Percentiles rank a stretch among this genome's conserved stretches.
These are phyloP conservation scores for Mylabris sibirica DNA, from an alignment of 2,888 invertebrate genomes.

Conservation along the genomic window DNA sequence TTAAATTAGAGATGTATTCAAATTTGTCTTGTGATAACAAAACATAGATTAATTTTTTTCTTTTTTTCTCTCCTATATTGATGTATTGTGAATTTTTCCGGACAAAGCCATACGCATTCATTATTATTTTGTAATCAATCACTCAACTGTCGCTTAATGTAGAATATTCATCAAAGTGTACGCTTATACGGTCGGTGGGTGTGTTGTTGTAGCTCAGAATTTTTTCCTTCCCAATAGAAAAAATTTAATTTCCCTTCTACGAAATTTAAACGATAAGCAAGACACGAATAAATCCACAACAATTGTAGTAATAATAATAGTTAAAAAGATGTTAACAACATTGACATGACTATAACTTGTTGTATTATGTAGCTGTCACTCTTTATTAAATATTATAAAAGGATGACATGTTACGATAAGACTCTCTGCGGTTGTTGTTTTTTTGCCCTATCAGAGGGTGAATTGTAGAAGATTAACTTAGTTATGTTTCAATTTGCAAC, in stretches of 20 bases:
- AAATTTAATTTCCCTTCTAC: background rate
- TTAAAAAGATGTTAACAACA: conserved; percentile 20
- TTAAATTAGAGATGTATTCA: background rate
- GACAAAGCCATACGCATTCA: background rate
- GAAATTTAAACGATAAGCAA: background rate
- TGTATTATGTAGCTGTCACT: conserved; percentile 29
- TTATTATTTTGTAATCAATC: conserved; percentile 13
- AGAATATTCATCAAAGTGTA: background rate
- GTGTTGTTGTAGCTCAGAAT: background rate
- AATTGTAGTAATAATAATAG: background rate
- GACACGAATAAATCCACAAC: background rate
- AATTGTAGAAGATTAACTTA: conserved; percentile 38
- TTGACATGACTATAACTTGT: conserved; percentile 23
- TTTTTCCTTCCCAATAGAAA: no score
- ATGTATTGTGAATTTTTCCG: background rate
- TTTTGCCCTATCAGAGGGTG: conserved; percentile 19
- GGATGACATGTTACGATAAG: conserved; percentile 24
- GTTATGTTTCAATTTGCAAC: conserved; percentile 43
- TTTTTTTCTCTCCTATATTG: background rate
- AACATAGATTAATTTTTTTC: background rate
- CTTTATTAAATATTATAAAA: conserved; percentile 31
- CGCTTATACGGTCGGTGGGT: background rate
- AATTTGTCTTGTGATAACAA: background rate
- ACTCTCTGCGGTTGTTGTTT: background rate
- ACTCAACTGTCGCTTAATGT: conserved; percentile 1